Evolutionary conservation across 2,797 vertebrate genomes (phyloP), one percentile per base, ranked within the genome.

Genomic region (Thaleichthys pacificus): DNA sequence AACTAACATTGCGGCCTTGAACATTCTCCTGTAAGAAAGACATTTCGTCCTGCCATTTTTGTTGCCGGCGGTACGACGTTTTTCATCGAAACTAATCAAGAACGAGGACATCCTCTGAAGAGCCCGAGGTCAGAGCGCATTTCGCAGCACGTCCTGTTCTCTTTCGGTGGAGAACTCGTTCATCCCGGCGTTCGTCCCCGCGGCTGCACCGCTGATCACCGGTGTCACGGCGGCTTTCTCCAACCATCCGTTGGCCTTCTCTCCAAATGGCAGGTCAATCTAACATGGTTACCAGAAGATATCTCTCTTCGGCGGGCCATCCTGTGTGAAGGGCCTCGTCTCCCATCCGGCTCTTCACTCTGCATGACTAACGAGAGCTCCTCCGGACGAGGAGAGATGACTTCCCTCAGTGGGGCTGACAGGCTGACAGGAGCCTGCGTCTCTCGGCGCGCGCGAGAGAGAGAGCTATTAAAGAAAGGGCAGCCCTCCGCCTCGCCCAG

Each of bases 321-420:
- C 24, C 65, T 4, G 49, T 54, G 47, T 32, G 66, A 57, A 42
- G 66, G 56, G 42, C 58, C 26, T 17, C 38, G 19, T 12, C 65
- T 60, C 12, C 8, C 38, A 0, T 47, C 9, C 4, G 21, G 6
- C 15, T 63, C 51, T 54, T 73, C 58, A 11, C 22, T 7, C 15
- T 70, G 69, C 61, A 57, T 68, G 72, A 72, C 70, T 14, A 57
- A 69, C 61, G 8, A 30, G 61, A 30, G 51, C 15, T 19, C 19
- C 21, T 35, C 24, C 54, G 28, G 32, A 70, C 76, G 60, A 72
- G 70, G 77, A 74, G 57, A 22, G 66, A 75, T 30, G 57, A 8
- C 60, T 70, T 42, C 58, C 63, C 75, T 79, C 72, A 77, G 70
- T 70, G 58, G 66, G 66, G 71, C 26, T 28, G 73, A 72, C 71